Evolutionary conservation across 2,113 vertebrate genomes (phyloP), one percentile per base, ranked within the genome.

Genomic region (Anguilla rostrata): DNA sequence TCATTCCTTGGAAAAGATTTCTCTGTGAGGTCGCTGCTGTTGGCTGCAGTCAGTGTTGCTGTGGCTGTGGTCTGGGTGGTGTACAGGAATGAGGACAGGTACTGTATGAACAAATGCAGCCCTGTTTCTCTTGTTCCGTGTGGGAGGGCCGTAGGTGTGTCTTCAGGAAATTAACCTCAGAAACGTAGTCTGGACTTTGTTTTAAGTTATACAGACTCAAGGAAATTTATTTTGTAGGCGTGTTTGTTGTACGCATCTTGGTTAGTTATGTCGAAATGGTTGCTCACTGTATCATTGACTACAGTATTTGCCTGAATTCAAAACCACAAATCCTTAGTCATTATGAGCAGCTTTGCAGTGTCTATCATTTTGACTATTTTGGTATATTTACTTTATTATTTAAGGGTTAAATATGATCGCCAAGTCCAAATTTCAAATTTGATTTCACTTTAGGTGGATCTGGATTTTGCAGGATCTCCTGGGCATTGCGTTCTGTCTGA

Each of bases 401-500:
- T n/a, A 71, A 3, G 26, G 20, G 63, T 7, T 7, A 6, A 5
- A n/a, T 8, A n/a, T n/a, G 20, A 71, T 71, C 26, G 4, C 60
- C 34, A 34, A 34, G 7, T 60, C 22, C 22, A 20, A 66, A 66
- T 66, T 43, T n/a, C 18, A 29, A 82, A 82, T 39, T 1, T 86
- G 18, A 60, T 83, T 82, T 83, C 86, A 75, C 91, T 95, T 89
- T 71, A 99, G 98, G 86, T 99, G 98, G 98, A 97, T 98, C 92
- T 99, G 98, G 98, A 97, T 98, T 93, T 95, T 99, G 89, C 98
- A 99, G 90, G 97, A 99, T 92, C 93, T 98, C 83, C 94, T 99
- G 83, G 98, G 98, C 87, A 93, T 99, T 92, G 96, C 97, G 87
- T 99, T 99, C 93, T 99, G 98, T 90, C 94, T 99, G 40, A 97